Base-by-base conservation (phyloP, 2,888 invertebrate species). In the Microctonus aethiopoides region DNA sequence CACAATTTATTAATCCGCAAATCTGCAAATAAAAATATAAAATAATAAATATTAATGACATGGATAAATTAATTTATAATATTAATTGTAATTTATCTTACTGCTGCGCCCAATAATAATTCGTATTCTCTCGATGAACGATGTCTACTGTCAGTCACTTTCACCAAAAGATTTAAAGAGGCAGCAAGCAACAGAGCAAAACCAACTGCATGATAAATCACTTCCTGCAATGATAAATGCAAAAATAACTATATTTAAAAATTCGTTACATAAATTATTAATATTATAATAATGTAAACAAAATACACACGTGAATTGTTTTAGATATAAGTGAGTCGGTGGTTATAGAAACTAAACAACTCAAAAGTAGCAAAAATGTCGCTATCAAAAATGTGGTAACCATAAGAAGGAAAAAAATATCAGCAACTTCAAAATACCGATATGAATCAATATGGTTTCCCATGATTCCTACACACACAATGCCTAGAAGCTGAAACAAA, bases 281-380 rank as follows among this genome's bases (percentile, higher is more conserved):
- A 51, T 52, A 46, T 36, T 36, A 13, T 36, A 36, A 36, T 29
- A 63, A 64, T 51, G 64, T 54, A 41, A 70, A 51, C n/a, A 29
- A 60, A 51, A 56, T 20, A 92, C 93, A 92, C 87, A 93, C 94
- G 79, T 91, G 92, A 75, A 92, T 89, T 1, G 94, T 95, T 88
- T 95, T 95, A 0, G 94, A 90, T 79, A 96, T 91, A 77, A 95
- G 92, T 36, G 94, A 91, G n/a, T 94, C 92, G 0, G 95, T 94
- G 16, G 94, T 91, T 61, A 95, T 88, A 1, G 95, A 95, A 34
- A 92, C 88, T n/a, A 95, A 79, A 77, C 93, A 95, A 0, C 95
- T 90, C 4, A 92, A 81, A 51, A 95, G 86, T 52, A 95, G 84
- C 74, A 94, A 91, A 80, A 93, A 93, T 24, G 95, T 95, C 64